These are phyloP conservation scores for Gila robusta DNA, from an alignment of 2,797 vertebrate species.

Conservation along the genomic window DNA sequence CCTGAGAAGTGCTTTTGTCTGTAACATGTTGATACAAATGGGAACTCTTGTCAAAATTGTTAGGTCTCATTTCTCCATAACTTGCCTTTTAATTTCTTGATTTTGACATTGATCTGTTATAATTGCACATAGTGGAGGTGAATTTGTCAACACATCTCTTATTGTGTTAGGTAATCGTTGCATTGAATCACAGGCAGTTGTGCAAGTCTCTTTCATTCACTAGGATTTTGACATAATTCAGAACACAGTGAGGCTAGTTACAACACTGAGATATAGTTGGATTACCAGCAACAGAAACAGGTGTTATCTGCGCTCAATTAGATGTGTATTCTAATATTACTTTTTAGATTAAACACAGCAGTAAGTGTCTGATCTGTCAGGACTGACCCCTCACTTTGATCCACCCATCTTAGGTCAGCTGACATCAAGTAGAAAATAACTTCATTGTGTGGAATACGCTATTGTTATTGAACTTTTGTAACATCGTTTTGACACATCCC, in stretches of 20 bases:
- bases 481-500: not conserved
- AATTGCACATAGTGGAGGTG: not conserved
- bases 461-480: not conserved
- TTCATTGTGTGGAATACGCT: not conserved
- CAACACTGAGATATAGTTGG: not conserved
- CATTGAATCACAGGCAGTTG: not conserved
- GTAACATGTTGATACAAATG: not conserved
- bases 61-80: too few relatives aligned
- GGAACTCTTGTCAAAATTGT: not conserved
- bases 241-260: not conserved
- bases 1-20: not conserved
- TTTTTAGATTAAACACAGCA: not conserved
- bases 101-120: conserved; percentile 3
- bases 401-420: not conserved
- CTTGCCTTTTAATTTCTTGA: not conserved
- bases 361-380: not conserved
- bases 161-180: not conserved
- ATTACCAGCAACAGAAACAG: not conserved
- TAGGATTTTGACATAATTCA: not conserved
- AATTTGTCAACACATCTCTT: not conserved
- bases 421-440: not conserved
- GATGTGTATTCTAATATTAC: conserved; percentile 1
- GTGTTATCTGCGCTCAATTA: not conserved
- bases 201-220: not conserved
- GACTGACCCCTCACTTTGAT: conserved; percentile 28